Base-by-base conservation (phyloP, 2,113 vertebrate species). In the Indicator maculatus region DNA sequence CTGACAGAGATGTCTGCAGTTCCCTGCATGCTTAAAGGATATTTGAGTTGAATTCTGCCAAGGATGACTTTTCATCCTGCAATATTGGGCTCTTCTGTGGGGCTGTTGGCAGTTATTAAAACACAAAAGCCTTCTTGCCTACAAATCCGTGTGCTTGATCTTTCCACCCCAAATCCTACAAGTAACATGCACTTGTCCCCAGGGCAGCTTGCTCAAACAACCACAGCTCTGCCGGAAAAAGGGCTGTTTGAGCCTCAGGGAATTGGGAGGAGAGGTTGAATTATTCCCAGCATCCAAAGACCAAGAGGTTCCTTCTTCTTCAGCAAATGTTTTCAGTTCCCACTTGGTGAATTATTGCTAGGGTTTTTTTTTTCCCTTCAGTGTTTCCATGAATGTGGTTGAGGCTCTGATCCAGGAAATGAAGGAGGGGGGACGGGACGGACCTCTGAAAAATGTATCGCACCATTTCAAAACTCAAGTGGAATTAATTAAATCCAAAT, bases 401-500 rank as follows among this genome's bases (percentile, higher is more conserved):
- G 81, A 96, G 97, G 96, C 97, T 94, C 84, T n/a, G 16, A 83
- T 96, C 97, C 97, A 98, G 96, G 96, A 98, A 96, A 97, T 47
- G 80, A 36, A 36, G 64, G n/a, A 69, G 65, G 56, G 45, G 8
- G 3, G 8, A 36, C 18, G 23, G n/a, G 9, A 10, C 9, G 15
- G 71, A 58, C 61, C 90, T 91, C 94, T 97, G 95, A 96, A 93
- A 96, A 97, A 97, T 94, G 91, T 86, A 94, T 97, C 95, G 79
- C 95, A 93, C 93, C 65, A 91, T 95, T 97, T 97, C 90, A 95
- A 94, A 97, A 96, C 72, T 94, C 92, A 94, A 96, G 95, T 95
- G 95, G 95, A 97, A 97, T 96, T 96, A 97, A 98, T 98, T 96
- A 97, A 97, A 96, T 97, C 97, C 97, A 97, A 97, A 96, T 96